Evolutionary conservation across 2,888 invertebrate species (phyloP).

Genomic region (Lasioglossum morio): DNA sequence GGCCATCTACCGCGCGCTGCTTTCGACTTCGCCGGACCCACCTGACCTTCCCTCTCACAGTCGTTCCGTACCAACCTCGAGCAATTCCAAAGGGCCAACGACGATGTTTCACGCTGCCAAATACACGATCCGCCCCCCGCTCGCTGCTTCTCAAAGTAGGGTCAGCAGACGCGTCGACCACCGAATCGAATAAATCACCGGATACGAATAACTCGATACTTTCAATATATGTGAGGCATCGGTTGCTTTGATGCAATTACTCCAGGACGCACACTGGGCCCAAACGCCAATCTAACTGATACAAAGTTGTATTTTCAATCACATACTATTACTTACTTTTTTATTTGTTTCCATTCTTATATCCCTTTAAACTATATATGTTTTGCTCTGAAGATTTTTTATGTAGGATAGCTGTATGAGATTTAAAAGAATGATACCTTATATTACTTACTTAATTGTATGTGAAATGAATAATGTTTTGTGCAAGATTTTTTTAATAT

Average conservation of each 20-base stretch:
- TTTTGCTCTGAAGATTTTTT: too few relatives aligned
- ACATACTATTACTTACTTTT: too few relatives aligned
- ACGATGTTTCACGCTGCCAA: constrained; percentile 8
- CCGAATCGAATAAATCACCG: neutral
- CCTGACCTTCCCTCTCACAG: constrained; percentile 15
- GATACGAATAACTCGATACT: neutral
- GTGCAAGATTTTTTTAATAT: too few relatives aligned
- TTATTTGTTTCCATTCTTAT: too few relatives aligned
- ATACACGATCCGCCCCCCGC: neutral
- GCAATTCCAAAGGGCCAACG: neutral
- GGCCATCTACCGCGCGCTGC: neutral
- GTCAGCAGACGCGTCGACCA: neutral
- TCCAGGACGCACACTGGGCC: too few relatives aligned
- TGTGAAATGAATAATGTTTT: too few relatives aligned
- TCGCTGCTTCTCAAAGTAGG: neutral
- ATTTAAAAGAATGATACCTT: too few relatives aligned
- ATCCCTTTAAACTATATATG: too few relatives aligned
- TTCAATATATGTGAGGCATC: neutral
- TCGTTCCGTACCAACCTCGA: neutral
- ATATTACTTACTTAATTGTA: too few relatives aligned
- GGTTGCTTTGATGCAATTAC: neutral
- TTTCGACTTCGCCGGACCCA: neutral
- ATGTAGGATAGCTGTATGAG: too few relatives aligned
- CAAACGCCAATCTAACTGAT: too few relatives aligned
- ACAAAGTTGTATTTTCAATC: too few relatives aligned